Evolutionary conservation across 2,797 vertebrate species (phyloP).

Genomic region (Microcaecilia unicolor): DNA sequence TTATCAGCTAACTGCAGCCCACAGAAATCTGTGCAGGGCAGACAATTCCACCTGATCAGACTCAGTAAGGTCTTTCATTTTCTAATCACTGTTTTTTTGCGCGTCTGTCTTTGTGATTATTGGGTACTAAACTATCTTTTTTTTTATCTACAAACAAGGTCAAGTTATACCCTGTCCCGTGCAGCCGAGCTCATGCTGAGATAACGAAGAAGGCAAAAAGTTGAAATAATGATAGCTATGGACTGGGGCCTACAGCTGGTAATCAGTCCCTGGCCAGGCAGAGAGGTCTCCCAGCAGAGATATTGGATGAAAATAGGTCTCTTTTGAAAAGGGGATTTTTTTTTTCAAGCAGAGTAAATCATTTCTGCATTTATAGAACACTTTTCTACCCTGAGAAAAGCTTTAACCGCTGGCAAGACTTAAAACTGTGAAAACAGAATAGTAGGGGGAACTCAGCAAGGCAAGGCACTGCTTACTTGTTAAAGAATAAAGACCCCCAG

Average conservation of each 20-base stretch:
- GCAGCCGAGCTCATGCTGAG: slow-evolving; percentile 43
- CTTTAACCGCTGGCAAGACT: slow-evolving; percentile 10
- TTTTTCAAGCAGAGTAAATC: slow-evolving; percentile 25
- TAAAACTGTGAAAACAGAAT: no score
- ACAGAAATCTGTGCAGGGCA: slow-evolving; percentile 17
- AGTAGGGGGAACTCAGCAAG: slow-evolving; percentile 3
- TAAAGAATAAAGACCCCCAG: background rate
- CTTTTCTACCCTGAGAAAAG: slow-evolving; percentile 19
- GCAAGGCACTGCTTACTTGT: no score
- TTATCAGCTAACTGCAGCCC: slow-evolving; percentile 31
- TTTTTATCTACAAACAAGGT: slow-evolving; percentile 57
- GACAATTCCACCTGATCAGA: slow-evolving; percentile 38
- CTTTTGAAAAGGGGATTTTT: slow-evolving; percentile 29
- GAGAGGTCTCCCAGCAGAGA: slow-evolving; percentile 52
- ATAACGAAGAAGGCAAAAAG: slow-evolving; percentile 58
- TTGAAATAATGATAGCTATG: slow-evolving; percentile 66
- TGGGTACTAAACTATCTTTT: slow-evolving; percentile 49
- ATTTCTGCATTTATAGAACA: slow-evolving; percentile 17
- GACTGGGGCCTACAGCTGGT: slow-evolving; percentile 50
- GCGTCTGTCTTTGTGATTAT: slow-evolving; percentile 36
- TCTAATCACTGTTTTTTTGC: slow-evolving; percentile 60
- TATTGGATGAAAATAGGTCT: slow-evolving; percentile 59
- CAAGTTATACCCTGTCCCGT: slow-evolving; percentile 39
- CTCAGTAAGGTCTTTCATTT: slow-evolving; percentile 43
- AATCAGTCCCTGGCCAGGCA: slow-evolving; percentile 54